These are phyloP conservation scores for Sebastes flavidus DNA, from an alignment of 2,797 vertebrate species.

Conservation along the genomic window DNA sequence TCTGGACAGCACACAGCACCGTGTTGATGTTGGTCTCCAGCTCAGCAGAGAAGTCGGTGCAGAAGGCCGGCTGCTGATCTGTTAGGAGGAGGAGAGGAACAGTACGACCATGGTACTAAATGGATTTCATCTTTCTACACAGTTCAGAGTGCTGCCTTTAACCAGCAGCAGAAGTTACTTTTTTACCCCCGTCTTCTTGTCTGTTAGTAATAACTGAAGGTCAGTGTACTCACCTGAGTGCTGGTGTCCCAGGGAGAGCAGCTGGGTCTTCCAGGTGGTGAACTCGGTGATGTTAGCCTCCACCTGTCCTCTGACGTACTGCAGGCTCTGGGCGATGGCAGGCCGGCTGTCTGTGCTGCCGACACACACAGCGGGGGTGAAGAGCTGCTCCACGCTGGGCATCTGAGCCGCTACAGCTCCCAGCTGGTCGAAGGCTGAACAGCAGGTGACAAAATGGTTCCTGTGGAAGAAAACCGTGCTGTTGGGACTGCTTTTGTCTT, in stretches of 20 bases:
- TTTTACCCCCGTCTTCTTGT: neutral
- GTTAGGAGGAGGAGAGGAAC: neutral
- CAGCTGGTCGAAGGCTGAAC: slow-evolving; percentile 83
- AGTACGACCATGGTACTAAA: neutral
- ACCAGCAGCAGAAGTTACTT: neutral
- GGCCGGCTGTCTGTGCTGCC: slow-evolving; percentile 69
- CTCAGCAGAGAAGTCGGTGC: slow-evolving; percentile 85
- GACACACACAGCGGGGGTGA: slow-evolving; percentile 76
- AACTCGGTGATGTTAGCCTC: slow-evolving; percentile 84
- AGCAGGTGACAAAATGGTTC: slow-evolving; percentile 87
- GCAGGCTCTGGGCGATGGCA: slow-evolving; percentile 83
- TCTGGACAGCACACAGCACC: slow-evolving; percentile 91
- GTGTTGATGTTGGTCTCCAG: slow-evolving; percentile 88
- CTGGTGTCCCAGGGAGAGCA: slow-evolving; percentile 74
- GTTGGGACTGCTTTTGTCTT: neutral
- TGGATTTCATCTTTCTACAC: neutral
- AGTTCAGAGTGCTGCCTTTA: neutral
- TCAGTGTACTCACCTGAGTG: slow-evolving; percentile 58
- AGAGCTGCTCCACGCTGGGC: slow-evolving; percentile 84
- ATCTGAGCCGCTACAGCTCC: slow-evolving; percentile 83
- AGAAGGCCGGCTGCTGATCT: slow-evolving; percentile 74
- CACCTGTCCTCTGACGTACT: slow-evolving; percentile 85
- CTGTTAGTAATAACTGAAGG: neutral
- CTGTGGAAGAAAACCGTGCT: slow-evolving; percentile 67
- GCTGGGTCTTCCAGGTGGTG: slow-evolving; percentile 87